Conservation (phyloP, 2,797 vertebrate genomes). For the Thamnophis elegans region DNA sequence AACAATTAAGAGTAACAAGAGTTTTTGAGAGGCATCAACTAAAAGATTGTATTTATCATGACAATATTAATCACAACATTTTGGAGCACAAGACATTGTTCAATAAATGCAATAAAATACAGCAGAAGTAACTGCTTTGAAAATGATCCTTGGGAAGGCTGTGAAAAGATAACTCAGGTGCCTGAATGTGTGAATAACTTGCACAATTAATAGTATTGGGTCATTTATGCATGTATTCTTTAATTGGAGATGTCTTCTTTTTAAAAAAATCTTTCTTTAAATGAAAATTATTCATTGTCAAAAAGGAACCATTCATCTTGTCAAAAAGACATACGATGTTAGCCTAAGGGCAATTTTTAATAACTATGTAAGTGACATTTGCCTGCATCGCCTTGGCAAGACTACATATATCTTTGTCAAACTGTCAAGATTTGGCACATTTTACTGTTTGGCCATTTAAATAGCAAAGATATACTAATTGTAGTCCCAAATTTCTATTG, state of each 20-base stretch:
- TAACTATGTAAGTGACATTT: slow-evolving; percentile 27
- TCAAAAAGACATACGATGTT: slow-evolving; percentile 55
- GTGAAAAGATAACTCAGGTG: neutral
- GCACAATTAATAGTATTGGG: slow-evolving; percentile 39
- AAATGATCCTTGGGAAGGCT: neutral
- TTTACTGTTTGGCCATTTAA: neutral
- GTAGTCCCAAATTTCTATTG: slow-evolving; percentile 41
- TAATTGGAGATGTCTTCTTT: slow-evolving; percentile 35
- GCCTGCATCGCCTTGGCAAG: slow-evolving; percentile 35
- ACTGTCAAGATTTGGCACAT: slow-evolving; percentile 21
- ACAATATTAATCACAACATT: neutral
- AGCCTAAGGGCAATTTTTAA: slow-evolving; percentile 52
- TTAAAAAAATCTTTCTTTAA: slow-evolving; percentile 38
- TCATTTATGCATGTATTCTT: slow-evolving; percentile 40
- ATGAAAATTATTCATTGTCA: slow-evolving; percentile 49
- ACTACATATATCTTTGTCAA: slow-evolving; percentile 50
- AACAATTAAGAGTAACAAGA: slow-evolving; percentile 11
- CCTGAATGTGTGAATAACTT: slow-evolving; percentile 21
- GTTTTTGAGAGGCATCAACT: neutral
- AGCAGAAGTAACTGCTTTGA: slow-evolving; percentile 3
- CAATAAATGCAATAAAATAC: neutral
- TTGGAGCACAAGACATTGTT: neutral
- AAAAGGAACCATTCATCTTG: slow-evolving; percentile 50
- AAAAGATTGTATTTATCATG: slow-evolving; percentile 12
- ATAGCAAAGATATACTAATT: slow-evolving; percentile 43